These are phyloP conservation scores for Diarsia brunnea DNA, from an alignment of 2,888 invertebrate species.

Conservation along the genomic window DNA sequence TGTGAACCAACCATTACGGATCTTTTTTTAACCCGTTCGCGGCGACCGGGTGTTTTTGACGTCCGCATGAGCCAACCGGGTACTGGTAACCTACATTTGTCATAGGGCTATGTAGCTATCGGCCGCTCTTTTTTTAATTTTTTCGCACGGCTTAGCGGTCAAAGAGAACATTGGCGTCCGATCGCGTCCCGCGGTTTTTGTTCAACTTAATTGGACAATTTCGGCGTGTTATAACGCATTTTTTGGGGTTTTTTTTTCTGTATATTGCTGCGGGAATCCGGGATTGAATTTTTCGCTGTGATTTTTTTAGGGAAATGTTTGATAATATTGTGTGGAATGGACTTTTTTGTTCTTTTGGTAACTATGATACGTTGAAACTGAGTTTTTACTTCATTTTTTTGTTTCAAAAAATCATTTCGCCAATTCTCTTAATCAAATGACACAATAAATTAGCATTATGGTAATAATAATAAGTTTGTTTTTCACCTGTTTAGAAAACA, in stretches of 20 bases:
- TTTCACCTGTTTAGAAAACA: constrained; percentile 18
- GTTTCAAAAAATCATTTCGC: background rate
- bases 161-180: constrained; percentile 56
- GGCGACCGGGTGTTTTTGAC: constrained; percentile 74
- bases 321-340: background rate
- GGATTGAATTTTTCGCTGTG: constrained; percentile 38
- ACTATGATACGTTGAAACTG: background rate
- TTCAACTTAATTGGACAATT: constrained; percentile 64
- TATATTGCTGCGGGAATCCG: background rate
- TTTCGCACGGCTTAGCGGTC: constrained; percentile 54
- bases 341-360: background rate
- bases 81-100: constrained; percentile 77
- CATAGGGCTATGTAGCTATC: constrained; percentile 65
- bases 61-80: constrained; percentile 60
- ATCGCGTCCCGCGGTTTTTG: constrained; percentile 56
- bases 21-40: constrained; percentile 67
- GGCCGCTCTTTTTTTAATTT: constrained; percentile 48
- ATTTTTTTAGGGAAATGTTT: constrained; percentile 25
- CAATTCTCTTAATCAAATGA: background rate
- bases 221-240: constrained; percentile 44
- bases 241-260: constrained; percentile 21
- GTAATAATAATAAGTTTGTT: constrained; percentile 20
- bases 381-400: background rate
- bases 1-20: constrained; percentile 30
- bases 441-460: background rate